phyloP scores from a whole-genome alignment of 2,797 vertebrate genomes.

The Parauchenoglanis punctatus region DNA sequence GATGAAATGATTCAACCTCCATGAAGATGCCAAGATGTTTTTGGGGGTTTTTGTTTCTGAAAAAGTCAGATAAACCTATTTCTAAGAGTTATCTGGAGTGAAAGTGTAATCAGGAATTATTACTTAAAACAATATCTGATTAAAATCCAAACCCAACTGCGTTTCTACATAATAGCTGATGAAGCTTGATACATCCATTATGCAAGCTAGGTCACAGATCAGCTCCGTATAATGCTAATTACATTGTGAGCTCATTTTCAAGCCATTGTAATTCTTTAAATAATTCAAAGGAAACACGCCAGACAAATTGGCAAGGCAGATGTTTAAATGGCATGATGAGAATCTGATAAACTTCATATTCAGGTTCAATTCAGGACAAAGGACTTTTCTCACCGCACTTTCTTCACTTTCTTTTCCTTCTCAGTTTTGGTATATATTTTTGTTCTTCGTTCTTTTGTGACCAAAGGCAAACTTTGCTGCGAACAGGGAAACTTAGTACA shows the following conservation, averaged over 20 bases:
- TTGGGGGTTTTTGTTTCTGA: not conserved
- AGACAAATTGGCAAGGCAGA: not conserved
- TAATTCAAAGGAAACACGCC: not conserved
- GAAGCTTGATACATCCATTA: not conserved
- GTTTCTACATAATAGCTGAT: not conserved
- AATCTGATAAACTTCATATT: not conserved
- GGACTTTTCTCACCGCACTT: not conserved
- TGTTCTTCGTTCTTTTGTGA: conserved; percentile 8
- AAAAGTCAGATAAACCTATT: not conserved
- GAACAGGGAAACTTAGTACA: conserved; percentile 4
- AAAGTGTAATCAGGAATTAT: not conserved
- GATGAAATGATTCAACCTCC: not conserved
- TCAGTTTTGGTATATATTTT: not conserved
- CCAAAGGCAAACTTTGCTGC: conserved; percentile 21
- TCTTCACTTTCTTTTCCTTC: not conserved
- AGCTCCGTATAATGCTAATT: not conserved
- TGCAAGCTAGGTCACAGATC: not conserved
- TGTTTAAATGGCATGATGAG: not conserved
- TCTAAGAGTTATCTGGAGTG: not conserved
- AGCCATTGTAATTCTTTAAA: not conserved
- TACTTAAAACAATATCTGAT: not conserved
- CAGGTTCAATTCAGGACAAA: not conserved
- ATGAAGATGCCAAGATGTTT: not conserved
- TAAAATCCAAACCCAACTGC: not conserved
- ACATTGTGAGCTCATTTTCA: not conserved